Percentiles rank a stretch among this genome's conserved stretches.
These are phyloP conservation scores for Emys orbicularis DNA, from an alignment of 2,797 vertebrate species.

Conservation along the genomic window DNA sequence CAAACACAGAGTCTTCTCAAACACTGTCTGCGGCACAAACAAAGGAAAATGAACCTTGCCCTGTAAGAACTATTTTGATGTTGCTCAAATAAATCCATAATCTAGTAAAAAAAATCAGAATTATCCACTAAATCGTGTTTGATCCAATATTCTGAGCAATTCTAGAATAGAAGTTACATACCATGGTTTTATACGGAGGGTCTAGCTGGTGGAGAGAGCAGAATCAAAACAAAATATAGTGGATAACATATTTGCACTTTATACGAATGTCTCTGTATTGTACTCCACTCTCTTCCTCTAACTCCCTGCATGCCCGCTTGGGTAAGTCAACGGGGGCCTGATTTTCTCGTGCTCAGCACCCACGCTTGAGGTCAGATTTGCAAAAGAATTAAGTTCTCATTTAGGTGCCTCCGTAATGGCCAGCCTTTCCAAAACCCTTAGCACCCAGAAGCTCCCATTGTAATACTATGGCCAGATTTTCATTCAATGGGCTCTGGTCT, in stretches of 20 bases:
- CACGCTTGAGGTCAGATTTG: not conserved
- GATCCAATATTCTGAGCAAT: not conserved
- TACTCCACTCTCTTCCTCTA: conserved; percentile 46
- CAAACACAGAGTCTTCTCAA: conserved; percentile 15
- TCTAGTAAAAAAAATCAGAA: not conserved
- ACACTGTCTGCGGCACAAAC: not conserved
- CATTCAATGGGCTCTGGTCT: not conserved
- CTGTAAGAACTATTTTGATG: not conserved
- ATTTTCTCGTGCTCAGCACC: not conserved
- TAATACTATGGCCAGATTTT: not conserved
- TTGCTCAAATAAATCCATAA: not conserved
- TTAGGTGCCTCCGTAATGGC: not conserved
- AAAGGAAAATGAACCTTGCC: not conserved
- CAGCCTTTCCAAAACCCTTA: not conserved
- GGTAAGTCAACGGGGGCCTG: conserved; percentile 48
- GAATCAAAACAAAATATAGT: not conserved
- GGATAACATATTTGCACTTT: not conserved
- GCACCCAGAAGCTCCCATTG: not conserved
- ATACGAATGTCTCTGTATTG: not conserved
- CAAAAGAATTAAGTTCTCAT: not conserved
- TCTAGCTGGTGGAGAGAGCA: not conserved
- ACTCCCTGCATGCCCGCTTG: conserved; percentile 58
- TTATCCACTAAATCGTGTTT: not conserved
- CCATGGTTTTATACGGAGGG: not conserved
- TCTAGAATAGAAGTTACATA: not conserved